A percentile compares a stretch with the other conserved stretches of the same genome.
These are phyloP conservation scores for Linepithema humile DNA, from an alignment of 1,140 invertebrate genomes.

Conservation along the genomic window DNA sequence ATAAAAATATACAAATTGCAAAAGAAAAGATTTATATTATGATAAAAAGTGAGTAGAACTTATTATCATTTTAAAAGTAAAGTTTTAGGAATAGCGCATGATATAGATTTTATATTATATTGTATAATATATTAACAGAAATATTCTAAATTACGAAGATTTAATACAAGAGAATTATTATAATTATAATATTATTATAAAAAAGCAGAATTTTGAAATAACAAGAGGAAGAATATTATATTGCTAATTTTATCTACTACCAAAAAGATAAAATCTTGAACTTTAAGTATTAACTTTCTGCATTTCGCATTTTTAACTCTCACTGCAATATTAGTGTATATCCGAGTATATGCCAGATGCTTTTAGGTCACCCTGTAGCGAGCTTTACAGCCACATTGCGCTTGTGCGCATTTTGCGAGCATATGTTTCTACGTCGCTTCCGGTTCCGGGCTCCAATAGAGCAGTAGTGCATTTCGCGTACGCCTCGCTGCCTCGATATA, in stretches of 20 bases:
- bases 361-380: background rate
- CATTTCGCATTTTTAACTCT: background rate
- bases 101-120: too few species aligned
- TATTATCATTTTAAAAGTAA: too few species aligned
- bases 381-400: background rate
- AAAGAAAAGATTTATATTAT: too few species aligned
- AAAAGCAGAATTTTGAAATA: background rate
- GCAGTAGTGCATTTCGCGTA: slow-evolving; percentile 9
- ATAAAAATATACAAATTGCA: too few species aligned
- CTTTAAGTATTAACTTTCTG: background rate
- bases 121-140: too few species aligned
- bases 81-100: too few species aligned
- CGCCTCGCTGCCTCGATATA: slow-evolving; percentile 22
- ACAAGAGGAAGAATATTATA: background rate
- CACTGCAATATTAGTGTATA: background rate
- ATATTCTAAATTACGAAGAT: too few species aligned
- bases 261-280: background rate
- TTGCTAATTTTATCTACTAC: background rate
- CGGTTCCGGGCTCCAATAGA: slow-evolving; percentile 10
- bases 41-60: too few species aligned
- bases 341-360: background rate
- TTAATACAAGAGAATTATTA: background rate
- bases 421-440: background rate
- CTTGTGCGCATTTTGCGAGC: background rate
- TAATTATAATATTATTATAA: background rate